A percentile compares a stretch with the other conserved stretches of the same genome.
Evolutionary conservation across 2,888 invertebrate species (phyloP).

Genomic region (Thecocarcelia acutangulata): DNA sequence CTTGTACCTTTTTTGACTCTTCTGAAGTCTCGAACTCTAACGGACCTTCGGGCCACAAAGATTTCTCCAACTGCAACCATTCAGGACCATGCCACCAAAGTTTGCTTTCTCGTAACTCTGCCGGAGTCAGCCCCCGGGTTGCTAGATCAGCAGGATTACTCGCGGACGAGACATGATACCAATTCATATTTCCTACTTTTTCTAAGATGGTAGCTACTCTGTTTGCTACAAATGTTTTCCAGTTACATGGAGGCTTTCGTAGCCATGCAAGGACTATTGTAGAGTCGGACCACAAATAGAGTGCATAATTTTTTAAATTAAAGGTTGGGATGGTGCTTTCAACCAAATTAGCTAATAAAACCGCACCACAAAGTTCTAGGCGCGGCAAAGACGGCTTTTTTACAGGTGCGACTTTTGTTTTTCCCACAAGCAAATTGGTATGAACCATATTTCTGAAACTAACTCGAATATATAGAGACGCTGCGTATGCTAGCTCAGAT

Average conservation of each 20-base stretch:
- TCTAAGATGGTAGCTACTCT: slow-evolving; percentile 5
- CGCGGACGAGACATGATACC: not conserved
- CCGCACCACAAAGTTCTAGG: no score
- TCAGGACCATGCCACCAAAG: slow-evolving; percentile 19
- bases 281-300: not conserved
- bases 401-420: not conserved
- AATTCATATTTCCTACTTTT: slow-evolving; percentile 6
- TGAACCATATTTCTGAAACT: not conserved
- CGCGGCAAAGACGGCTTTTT: not conserved
- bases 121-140: slow-evolving; percentile 12
- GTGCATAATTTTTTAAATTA: not conserved
- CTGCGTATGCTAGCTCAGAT: not conserved
- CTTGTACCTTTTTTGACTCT: not conserved
- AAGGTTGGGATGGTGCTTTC: not conserved
- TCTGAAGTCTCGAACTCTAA: not conserved
- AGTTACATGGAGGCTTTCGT: not conserved
- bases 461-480: not conserved
- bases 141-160: slow-evolving; percentile 11
- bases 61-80: not conserved
- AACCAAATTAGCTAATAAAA: not conserved
- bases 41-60: not conserved
- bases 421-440: not conserved
- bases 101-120: not conserved
- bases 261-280: not conserved
- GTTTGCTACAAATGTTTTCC: not conserved